Conservation (phyloP, 2,797 vertebrate genomes). For the Leptodactylus fallax region DNA sequence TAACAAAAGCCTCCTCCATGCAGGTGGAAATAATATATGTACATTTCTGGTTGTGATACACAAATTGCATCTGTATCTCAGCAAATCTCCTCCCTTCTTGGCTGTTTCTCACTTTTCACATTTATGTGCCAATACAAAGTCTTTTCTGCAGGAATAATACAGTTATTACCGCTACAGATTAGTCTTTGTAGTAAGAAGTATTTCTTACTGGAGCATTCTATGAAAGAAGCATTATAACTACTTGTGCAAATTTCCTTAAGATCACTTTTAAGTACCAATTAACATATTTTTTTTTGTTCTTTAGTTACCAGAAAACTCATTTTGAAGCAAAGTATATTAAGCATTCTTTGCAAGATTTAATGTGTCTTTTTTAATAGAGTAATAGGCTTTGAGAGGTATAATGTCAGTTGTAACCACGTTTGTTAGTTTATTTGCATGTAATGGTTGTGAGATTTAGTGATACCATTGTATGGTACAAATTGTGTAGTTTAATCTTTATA, state of each 20-base stretch:
- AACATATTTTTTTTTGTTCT: constrained; percentile 16
- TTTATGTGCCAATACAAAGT: background rate
- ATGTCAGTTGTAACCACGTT: background rate
- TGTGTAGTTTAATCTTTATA: background rate
- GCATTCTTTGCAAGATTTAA: background rate
- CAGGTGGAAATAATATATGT: no score
- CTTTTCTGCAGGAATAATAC: constrained; percentile 7
- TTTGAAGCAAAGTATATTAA: background rate
- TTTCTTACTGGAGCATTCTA: constrained; percentile 13
- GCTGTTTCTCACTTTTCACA: background rate
- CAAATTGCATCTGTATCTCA: no score
- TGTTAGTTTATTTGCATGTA: constrained; percentile 6
- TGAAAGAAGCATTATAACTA: background rate
- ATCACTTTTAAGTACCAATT: constrained; percentile 11
- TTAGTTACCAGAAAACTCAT: background rate
- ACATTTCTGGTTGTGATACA: no score
- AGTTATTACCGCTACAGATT: background rate
- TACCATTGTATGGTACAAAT: background rate
- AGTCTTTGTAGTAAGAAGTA: constrained; percentile 12
- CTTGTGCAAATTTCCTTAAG: constrained; percentile 10
- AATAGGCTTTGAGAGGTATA: background rate
- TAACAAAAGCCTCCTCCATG: no score
- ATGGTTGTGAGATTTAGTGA: background rate
- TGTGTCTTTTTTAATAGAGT: background rate
- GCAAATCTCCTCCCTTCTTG: background rate